Conservation (phyloP, 2,797 vertebrate genomes). For the Chaetophractus vellerosus region DNA sequence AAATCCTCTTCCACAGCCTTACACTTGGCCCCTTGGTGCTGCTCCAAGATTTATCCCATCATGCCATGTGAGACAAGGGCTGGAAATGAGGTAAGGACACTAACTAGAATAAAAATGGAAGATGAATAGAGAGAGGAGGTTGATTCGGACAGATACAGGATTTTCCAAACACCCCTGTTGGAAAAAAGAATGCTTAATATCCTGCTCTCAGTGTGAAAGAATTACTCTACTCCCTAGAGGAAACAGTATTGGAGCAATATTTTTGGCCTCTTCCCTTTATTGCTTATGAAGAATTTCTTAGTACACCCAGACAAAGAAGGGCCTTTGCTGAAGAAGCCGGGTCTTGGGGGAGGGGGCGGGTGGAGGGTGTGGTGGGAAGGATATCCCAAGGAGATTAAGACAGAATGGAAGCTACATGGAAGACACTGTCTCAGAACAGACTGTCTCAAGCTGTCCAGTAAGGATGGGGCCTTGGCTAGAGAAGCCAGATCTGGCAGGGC, state of each 20-base stretch:
- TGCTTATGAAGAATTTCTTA: neutral
- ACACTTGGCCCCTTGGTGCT: neutral
- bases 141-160: neutral
- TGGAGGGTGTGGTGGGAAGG: too few species aligned
- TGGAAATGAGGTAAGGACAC: neutral
- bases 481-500: neutral
- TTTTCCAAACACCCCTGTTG: neutral
- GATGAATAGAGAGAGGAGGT: neutral
- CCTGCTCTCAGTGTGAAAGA: neutral
- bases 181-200: constrained; percentile 23
- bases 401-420: neutral
- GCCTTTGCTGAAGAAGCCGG: neutral
- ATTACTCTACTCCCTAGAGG: neutral
- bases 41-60: neutral
- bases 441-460: neutral
- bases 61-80: neutral
- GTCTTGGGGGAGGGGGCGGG: neutral
- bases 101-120: neutral
- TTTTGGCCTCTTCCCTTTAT: neutral
- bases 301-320: neutral
- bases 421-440: constrained; percentile 18
- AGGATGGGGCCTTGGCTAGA: neutral
- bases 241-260: neutral
- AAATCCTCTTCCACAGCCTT: neutral
- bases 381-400: neutral